Evolutionary conservation across 2,888 invertebrate genomes (phyloP).

Genomic region (Epsilonema sp.): DNA sequence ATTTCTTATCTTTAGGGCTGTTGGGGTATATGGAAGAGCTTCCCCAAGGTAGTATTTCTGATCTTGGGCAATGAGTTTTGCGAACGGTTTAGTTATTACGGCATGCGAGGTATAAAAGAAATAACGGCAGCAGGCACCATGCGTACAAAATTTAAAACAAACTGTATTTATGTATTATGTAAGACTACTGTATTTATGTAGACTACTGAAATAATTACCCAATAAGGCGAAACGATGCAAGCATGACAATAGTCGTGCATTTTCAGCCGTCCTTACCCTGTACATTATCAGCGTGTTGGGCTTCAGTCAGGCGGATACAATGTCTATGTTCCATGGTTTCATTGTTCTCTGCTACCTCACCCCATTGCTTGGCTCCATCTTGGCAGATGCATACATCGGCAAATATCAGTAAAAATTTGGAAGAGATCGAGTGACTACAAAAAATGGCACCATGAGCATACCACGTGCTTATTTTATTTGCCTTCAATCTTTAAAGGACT

Average conservation of each 20-base stretch:
- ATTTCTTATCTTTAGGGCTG: too few relatives aligned
- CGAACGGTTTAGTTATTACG: conserved; percentile 89
- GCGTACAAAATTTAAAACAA: too few relatives aligned
- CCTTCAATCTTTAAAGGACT: too few relatives aligned
- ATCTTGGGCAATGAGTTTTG: conserved; percentile 93
- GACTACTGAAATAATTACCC: too few relatives aligned
- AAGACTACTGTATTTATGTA: too few relatives aligned
- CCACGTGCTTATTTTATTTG: too few relatives aligned
- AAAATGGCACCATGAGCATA: too few relatives aligned
- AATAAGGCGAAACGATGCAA: too few relatives aligned
- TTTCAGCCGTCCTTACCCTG: conserved; percentile 66
- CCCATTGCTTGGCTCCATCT: conserved; percentile 68
- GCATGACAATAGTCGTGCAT: too few relatives aligned
- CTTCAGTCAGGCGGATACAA: conserved; percentile 52
- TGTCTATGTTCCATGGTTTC: conserved; percentile 69
- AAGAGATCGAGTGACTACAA: too few relatives aligned
- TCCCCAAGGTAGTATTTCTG: conserved; percentile 69
- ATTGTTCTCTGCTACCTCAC: conserved; percentile 71
- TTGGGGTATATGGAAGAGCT: conserved; percentile 29
- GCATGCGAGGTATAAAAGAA: conserved; percentile 88
- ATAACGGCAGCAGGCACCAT: too few relatives aligned
- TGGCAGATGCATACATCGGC: conserved; percentile 77
- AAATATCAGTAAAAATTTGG: conserved; percentile 57
- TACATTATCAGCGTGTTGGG: conserved; percentile 60
- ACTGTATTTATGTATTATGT: too few relatives aligned